Base-by-base conservation (phyloP, 1,140 invertebrate species). In the Drosophila novamexicana region DNA sequence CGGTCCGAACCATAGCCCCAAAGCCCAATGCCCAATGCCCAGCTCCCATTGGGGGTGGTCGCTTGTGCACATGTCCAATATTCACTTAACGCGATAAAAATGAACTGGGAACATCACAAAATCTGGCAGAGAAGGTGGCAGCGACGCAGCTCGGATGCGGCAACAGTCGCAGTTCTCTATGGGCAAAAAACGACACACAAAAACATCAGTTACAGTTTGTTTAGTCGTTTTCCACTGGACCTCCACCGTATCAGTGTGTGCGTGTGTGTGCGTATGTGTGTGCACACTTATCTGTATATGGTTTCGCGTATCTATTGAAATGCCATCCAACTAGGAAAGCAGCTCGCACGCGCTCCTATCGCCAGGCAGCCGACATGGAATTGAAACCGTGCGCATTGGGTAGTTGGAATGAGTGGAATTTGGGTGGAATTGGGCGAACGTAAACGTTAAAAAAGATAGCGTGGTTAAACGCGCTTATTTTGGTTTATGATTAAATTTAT, bases 11-110 rank as follows among this genome's bases (percentile, higher is more conserved):
- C 34, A 40, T 40, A 53, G 16, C 59, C 40, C 29, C 52, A 29
- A 29, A 29, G 22, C 22, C 22, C 22, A 29, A 29, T 29, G 22
- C 22, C 22, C 22, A 29, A 29, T 5, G 22, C 22, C 22, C 22
- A 29, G 22, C 22, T 29, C 22, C 22, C 22, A 29, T 29, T 29
- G 22, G 22, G 22, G 22, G 22, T 29, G 22, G 22, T 29, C 22
- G 22, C 22, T 9, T 52, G 53, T 76, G 81, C 83, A 89, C 83
- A 84, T 88, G 83, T 83, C 80, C 79, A 84, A 89, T 88, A 88
- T 88, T 88, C 84, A 80, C 84, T 88, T 88, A 88, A 88, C 83
- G 83, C 83, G 83, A 89, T 88, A 89, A 88, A 88, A 88, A 88
- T 88, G 83, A 88, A 88, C 80, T 88, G 89, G 85, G 44, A 84